Conservation (phyloP, 2,797 vertebrate species). For the Eremophila alpestris region DNA sequence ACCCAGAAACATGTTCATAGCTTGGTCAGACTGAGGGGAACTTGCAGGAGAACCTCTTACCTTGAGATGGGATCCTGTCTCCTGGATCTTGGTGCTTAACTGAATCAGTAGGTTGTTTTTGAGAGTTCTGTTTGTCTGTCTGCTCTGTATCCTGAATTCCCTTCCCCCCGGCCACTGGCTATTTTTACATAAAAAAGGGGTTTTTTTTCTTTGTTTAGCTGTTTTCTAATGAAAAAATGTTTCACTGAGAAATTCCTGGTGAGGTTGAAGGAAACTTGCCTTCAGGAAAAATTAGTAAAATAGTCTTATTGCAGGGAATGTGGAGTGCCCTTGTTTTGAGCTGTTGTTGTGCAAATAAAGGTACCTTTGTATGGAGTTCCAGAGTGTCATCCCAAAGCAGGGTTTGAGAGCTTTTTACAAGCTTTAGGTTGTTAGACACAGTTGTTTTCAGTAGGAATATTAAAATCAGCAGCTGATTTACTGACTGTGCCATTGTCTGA, state of each 20-base stretch:
- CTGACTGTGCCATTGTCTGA: slow-evolving; percentile 5
- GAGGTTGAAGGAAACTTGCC: slow-evolving; percentile 8
- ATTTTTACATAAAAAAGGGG: background rate
- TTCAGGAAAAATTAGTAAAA: slow-evolving; percentile 11
- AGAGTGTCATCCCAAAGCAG: background rate
- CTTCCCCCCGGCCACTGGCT: background rate
- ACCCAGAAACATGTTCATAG: background rate
- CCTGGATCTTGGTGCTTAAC: background rate
- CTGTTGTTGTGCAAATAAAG: background rate
- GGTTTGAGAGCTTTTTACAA: background rate
- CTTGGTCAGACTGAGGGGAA: background rate
- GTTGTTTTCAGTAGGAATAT: slow-evolving; percentile 27
- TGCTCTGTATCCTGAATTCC: slow-evolving; percentile 11
- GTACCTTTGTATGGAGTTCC: background rate
- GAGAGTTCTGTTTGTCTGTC: slow-evolving; percentile 1
- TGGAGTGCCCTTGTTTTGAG: background rate
- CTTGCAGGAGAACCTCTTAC: background rate
- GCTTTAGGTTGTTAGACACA: background rate
- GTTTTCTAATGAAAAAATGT: background rate
- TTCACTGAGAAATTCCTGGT: slow-evolving; percentile 23
- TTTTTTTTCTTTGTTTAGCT: background rate
- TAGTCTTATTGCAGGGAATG: background rate
- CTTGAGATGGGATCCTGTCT: background rate
- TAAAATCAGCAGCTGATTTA: background rate
- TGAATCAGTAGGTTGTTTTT: background rate